Percentiles rank a stretch among this genome's conserved stretches.
Conservation (phyloP, 2,113 vertebrate genomes). For the Nanorana parkeri region DNA sequence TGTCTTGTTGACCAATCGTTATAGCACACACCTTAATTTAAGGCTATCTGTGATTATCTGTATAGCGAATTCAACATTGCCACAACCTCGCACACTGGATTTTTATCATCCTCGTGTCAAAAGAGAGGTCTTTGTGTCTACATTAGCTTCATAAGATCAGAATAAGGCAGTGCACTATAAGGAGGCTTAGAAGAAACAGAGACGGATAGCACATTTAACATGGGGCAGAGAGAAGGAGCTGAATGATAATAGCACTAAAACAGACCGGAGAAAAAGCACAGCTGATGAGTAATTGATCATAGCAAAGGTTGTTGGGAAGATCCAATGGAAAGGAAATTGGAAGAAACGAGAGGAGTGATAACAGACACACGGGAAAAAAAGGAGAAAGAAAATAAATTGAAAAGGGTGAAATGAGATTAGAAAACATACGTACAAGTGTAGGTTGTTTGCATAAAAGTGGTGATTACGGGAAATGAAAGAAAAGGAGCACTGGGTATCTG, state of each 20-base stretch:
- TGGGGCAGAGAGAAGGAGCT: not conserved
- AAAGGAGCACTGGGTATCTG: not conserved
- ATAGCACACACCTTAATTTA: too few relatives aligned
- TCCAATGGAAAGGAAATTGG: not conserved
- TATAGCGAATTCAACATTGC: not conserved
- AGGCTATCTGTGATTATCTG: too few relatives aligned
- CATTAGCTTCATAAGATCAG: too few relatives aligned
- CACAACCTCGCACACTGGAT: not conserved
- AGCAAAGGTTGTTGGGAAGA: slow-evolving; percentile 2
- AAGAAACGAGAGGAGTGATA: not conserved
- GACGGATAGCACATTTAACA: not conserved
- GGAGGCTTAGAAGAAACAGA: not conserved
- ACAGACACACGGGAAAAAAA: not conserved
- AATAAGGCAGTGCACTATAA: too few relatives aligned
- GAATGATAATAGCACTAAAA: slow-evolving; percentile 7
- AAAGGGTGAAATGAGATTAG: not conserved
- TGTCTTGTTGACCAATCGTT: too few relatives aligned
- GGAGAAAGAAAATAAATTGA: not conserved
- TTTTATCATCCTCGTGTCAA: not conserved
- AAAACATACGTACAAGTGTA: not conserved
- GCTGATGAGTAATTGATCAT: slow-evolving; percentile 24
- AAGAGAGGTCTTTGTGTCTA: too few relatives aligned
- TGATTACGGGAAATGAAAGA: not conserved
- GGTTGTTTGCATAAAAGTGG: not conserved
- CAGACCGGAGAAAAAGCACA: not conserved